phyloP scores from a whole-genome alignment of 2,797 vertebrate species.

The Lepus townsendii region DNA sequence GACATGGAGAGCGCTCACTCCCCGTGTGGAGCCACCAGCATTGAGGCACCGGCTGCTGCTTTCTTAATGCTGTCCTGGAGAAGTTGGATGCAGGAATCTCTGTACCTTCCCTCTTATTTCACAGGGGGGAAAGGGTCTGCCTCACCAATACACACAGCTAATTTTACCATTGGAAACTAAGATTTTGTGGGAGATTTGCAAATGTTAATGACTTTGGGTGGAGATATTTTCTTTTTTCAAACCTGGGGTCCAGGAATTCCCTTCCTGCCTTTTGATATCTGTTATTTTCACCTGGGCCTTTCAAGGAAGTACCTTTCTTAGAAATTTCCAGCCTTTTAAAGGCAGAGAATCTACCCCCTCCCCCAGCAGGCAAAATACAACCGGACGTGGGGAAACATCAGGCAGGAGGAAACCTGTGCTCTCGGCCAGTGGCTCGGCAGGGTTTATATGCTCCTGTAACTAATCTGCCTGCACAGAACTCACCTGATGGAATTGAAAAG shows the following conservation, averaged over 20 bases:
- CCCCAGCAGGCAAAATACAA: background rate
- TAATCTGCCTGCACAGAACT: background rate
- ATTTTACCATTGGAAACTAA: slow-evolving; percentile 41
- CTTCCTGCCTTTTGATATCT: slow-evolving; percentile 13
- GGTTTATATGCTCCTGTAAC: slow-evolving; percentile 2
- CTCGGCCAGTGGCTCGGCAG: background rate
- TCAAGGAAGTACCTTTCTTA: slow-evolving; percentile 18
- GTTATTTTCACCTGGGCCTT: slow-evolving; percentile 34
- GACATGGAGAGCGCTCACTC: background rate
- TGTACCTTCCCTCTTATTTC: background rate
- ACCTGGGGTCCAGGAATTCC: slow-evolving; percentile 1
- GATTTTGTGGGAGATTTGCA: slow-evolving; percentile 15
- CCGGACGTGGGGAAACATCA: background rate
- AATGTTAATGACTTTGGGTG: slow-evolving; percentile 18
- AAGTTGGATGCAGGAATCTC: background rate
- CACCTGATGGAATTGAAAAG: slow-evolving; percentile 51
- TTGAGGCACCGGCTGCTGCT: background rate
- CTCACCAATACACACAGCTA: background rate
- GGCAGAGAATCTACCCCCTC: background rate
- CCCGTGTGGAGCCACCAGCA: background rate
- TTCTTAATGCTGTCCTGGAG: background rate
- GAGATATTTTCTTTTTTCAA: slow-evolving; percentile 29
- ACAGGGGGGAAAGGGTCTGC: background rate
- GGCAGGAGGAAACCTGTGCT: background rate
- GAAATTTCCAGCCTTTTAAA: slow-evolving; percentile 23